Evolutionary conservation across 2,888 invertebrate species (phyloP).

Genomic region (Salticus scenicus): DNA sequence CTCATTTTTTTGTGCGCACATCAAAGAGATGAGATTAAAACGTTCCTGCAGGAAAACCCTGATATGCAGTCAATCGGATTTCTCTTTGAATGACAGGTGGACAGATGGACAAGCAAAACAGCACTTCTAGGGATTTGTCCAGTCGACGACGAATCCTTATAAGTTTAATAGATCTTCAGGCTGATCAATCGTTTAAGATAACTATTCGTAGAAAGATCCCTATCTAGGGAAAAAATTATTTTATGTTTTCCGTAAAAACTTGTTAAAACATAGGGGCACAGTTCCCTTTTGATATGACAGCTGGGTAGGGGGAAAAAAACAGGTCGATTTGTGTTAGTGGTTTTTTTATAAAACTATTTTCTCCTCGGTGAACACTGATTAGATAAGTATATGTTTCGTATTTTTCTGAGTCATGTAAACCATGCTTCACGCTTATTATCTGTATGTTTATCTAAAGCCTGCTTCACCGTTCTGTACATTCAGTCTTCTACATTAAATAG

Average conservation of each 20-base stretch:
- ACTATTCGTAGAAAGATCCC: not conserved
- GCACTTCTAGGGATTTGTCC: not conserved
- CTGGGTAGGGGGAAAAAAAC: too few species aligned
- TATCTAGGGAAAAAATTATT: not conserved
- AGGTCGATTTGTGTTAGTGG: too few species aligned
- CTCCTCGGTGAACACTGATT: too few species aligned
- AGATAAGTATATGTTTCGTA: too few species aligned
- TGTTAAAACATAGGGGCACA: not conserved
- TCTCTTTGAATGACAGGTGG: not conserved
- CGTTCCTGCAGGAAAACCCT: not conserved
- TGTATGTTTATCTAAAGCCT: too few species aligned
- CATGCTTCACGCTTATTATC: too few species aligned
- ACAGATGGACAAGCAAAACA: not conserved
- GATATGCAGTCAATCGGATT: not conserved
- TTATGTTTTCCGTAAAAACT: not conserved
- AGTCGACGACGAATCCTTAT: not conserved
- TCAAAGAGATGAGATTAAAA: not conserved
- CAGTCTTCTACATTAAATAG: too few species aligned
- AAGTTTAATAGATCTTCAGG: not conserved
- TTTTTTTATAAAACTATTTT: too few species aligned
- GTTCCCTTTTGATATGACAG: not conserved
- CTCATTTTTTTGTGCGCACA: not conserved
- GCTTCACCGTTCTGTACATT: too few species aligned
- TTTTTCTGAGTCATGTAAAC: too few species aligned
- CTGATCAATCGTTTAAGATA: not conserved